Base-by-base conservation (phyloP, 2,113 vertebrate genomes). In the Cyanistes caeruleus region DNA sequence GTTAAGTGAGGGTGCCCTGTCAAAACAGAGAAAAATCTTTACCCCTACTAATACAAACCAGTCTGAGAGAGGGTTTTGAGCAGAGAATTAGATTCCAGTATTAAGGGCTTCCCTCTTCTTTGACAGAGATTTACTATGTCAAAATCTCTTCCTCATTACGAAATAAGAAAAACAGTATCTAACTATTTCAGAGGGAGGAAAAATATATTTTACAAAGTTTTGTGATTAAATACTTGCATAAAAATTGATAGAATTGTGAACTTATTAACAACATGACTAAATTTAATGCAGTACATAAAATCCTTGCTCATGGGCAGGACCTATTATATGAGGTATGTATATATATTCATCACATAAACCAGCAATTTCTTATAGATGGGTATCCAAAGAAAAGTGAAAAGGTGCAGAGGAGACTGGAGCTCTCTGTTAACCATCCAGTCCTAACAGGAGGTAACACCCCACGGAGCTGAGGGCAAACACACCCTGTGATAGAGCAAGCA, bases 1-100 rank as follows among this genome's bases (percentile, higher is more conserved):
- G 83, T 96, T 89, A 94, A 95, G 75, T 80, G 55, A 76, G 56
- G 33, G 46, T 87, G 7, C 52, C 37, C 73, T 82, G 68, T 62
- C 60, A 95, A 90, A 74, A 72, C 49, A 41, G 30, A 81, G 64
- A 68, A 75, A 91, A 74, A 24, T 72, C 51, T 86, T 75, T 51
- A 79, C 60, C 59, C 76, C 62, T 75, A 70, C 68, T 95, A 76
- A 78, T 73, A 70, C 65, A 97, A 95, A 85, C 86, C 55, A 86
- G 22, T 52, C 48, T 64, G 31, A 90, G 35, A 62, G 24, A 72
- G 18, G 20, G 33, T 51, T 95, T 95, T 3, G 2, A 84, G 62
- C 19, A 93, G 23, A 63, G 94, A 78, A 89, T 30, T n/a, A 51
- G 15, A 76, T 67, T 58, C 43, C 15, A 48, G 51, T 76, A 52